Evolutionary conservation across 1,140 invertebrate genomes (phyloP).

Genomic region (Uloborus diversus): DNA sequence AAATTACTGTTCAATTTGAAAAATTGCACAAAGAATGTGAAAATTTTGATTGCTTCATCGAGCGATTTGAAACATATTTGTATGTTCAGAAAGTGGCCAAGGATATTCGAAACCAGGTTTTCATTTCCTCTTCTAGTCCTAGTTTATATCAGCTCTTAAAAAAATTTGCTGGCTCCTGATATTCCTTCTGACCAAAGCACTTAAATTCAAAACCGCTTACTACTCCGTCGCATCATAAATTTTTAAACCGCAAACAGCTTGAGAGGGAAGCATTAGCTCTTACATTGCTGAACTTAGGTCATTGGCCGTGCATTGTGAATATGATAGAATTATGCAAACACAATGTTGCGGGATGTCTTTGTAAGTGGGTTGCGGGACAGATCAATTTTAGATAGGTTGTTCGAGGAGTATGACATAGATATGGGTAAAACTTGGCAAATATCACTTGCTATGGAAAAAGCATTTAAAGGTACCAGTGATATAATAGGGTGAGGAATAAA

Average conservation of each 20-base stretch:
- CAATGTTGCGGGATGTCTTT: not conserved
- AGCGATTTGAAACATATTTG: not conserved
- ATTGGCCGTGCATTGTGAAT: not conserved
- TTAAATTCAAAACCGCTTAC: not conserved
- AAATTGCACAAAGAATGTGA: not conserved
- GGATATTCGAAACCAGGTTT: too few species aligned
- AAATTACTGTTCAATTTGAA: not conserved
- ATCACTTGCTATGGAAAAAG: not conserved
- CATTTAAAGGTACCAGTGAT: not conserved
- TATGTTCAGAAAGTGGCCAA: not conserved
- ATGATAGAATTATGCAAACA: not conserved
- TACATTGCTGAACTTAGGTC: not conserved
- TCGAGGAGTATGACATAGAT: conserved; percentile 1
- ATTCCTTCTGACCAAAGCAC: not conserved
- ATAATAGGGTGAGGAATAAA: not conserved
- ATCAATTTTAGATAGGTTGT: not conserved
- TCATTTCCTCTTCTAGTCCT: not conserved
- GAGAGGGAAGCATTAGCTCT: not conserved
- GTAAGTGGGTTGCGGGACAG: not conserved
- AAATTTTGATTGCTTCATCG: too few species aligned
- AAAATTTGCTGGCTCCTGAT: not conserved
- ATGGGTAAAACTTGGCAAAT: not conserved
- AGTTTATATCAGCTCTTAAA: not conserved
- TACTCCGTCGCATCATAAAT: not conserved
- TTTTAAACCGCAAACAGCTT: not conserved